Evolutionary conservation across 2,888 invertebrate species (phyloP).

Genomic region (Zygogramma bicolorata): DNA sequence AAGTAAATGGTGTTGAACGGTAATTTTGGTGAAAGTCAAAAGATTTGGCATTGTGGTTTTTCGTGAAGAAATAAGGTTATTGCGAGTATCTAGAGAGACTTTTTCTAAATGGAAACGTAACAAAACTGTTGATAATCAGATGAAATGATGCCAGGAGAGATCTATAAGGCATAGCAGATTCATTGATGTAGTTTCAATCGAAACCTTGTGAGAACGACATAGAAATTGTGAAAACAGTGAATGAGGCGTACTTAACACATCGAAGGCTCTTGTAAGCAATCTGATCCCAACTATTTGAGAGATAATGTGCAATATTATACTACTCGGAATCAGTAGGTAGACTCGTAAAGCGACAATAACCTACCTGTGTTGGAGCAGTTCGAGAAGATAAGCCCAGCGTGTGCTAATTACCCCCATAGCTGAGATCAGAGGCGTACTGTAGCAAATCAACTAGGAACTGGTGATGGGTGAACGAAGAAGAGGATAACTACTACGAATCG

Average conservation of each 20-base stretch:
- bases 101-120: too few species aligned
- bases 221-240: too few species aligned
- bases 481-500: neutral
- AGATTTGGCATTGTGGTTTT: too few species aligned
- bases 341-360: constrained; percentile 38
- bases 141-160: too few species aligned
- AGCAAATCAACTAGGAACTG: neutral
- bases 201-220: too few species aligned
- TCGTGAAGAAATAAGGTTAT: too few species aligned
- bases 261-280: neutral
- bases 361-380: constrained; percentile 34
- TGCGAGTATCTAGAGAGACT: too few species aligned
- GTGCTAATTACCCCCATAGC: constrained; percentile 51
- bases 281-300: constrained; percentile 18
- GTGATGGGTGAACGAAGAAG: neutral
- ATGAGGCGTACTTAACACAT: neutral
- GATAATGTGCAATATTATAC: constrained; percentile 38
- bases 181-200: too few species aligned
- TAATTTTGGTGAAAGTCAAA: too few species aligned
- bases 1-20: too few species aligned
- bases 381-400: constrained; percentile 50
- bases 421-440: constrained; percentile 13
- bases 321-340: constrained; percentile 37
- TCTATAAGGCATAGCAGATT: too few species aligned
- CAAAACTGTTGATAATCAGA: too few species aligned